phyloP scores from a whole-genome alignment of 2,797 vertebrate species.

The Eleutherodactylus coqui region DNA sequence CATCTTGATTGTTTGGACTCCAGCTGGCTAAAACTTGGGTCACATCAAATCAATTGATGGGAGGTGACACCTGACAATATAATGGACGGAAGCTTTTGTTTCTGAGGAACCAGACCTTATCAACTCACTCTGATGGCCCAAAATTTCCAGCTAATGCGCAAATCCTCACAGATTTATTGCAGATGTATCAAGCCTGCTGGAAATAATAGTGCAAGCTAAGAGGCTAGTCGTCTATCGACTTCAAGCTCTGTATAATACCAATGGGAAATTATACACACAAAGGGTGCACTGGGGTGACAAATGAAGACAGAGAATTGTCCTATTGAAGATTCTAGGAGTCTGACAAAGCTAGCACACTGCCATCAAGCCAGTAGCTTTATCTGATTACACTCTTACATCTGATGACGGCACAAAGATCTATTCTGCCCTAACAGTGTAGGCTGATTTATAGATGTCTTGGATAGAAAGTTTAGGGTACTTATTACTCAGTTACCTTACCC shows the following conservation, averaged over 20 bases:
- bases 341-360: conserved; percentile 86
- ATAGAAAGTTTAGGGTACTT: background rate
- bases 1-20: conserved; percentile 67
- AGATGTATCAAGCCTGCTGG: conserved; percentile 81
- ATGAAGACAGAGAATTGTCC: conserved; percentile 83
- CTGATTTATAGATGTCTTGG: background rate
- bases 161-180: conserved; percentile 82
- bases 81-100: conserved; percentile 72
- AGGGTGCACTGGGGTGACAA: conserved; percentile 95
- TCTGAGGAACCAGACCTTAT: conserved; percentile 71
- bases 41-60: conserved; percentile 72
- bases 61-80: conserved; percentile 65
- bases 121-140: conserved; percentile 74
- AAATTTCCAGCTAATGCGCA: conserved; percentile 70
- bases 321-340: conserved; percentile 78
- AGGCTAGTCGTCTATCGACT: conserved; percentile 75
- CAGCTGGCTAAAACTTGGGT: conserved; percentile 73
- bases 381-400: conserved; percentile 85
- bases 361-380: conserved; percentile 87
- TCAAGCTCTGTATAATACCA: conserved; percentile 77
- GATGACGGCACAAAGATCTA: conserved; percentile 70
- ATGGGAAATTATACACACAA: conserved; percentile 89
- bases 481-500: conserved; percentile 24
- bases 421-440: conserved; percentile 17
- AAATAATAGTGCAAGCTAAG: conserved; percentile 80